phyloP scores from a whole-genome alignment of 2,113 vertebrate genomes.

The Tichodroma muraria region DNA sequence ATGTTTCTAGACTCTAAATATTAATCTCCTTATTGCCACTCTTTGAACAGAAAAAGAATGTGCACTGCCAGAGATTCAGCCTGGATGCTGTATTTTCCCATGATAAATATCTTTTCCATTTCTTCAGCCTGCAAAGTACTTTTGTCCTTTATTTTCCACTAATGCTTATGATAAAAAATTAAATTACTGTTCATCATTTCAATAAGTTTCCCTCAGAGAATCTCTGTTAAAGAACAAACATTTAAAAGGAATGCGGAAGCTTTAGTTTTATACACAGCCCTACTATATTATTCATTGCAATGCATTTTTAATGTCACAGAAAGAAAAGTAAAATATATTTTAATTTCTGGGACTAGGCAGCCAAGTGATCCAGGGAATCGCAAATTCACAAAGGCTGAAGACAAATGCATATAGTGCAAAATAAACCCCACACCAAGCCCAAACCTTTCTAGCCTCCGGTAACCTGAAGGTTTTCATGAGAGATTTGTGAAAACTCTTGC shows the following conservation, averaged over 20 bases:
- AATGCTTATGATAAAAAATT: slow-evolving; percentile 82
- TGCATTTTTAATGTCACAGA: slow-evolving; percentile 78
- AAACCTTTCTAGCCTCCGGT: neutral
- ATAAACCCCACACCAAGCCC: neutral
- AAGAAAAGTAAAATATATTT: slow-evolving; percentile 75
- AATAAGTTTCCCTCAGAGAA: slow-evolving; percentile 74
- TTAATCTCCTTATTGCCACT: slow-evolving; percentile 69
- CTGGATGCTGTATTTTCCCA: slow-evolving; percentile 59
- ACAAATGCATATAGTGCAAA: neutral
- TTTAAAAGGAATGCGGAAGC: slow-evolving; percentile 70
- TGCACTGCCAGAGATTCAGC: slow-evolving; percentile 43
- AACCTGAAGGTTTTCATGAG: neutral
- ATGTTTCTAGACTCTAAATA: slow-evolving; percentile 56
- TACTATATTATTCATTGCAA: slow-evolving; percentile 79
- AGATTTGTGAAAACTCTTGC: slow-evolving; percentile 11
- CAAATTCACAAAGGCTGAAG: slow-evolving; percentile 57
- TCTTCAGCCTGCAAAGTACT: slow-evolving; percentile 67
- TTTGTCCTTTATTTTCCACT: slow-evolving; percentile 76
- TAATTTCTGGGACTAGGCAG: slow-evolving; percentile 69
- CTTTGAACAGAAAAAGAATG: slow-evolving; percentile 63
- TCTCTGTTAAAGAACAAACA: slow-evolving; percentile 74
- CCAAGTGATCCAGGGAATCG: slow-evolving; percentile 52
- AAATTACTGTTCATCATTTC: slow-evolving; percentile 79
- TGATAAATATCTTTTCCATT: slow-evolving; percentile 69
- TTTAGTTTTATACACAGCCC: slow-evolving; percentile 75